Conservation (phyloP, 1,140 invertebrate species). For the Scaptodrosophila lebanonensis region DNA sequence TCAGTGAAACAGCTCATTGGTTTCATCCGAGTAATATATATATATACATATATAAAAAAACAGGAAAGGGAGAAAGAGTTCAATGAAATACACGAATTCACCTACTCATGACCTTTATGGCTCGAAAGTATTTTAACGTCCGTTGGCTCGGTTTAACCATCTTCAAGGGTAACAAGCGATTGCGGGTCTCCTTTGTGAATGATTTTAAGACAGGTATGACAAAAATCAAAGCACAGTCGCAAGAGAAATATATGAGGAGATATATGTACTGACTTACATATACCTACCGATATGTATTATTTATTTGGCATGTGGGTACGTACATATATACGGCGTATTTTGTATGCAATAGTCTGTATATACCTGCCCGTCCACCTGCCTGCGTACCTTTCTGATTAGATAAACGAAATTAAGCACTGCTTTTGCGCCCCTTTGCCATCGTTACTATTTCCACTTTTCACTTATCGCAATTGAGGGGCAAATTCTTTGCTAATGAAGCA, state of each 20-base stretch:
- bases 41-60: too few species aligned
- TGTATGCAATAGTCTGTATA: conserved; percentile 13
- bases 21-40: too few species aligned
- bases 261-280: too few species aligned
- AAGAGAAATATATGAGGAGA: too few species aligned
- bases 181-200: too few species aligned
- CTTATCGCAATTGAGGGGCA: conserved; percentile 42
- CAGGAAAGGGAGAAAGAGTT: too few species aligned
- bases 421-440: conserved; percentile 43
- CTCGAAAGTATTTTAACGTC: conserved; percentile 53
- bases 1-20: too few species aligned
- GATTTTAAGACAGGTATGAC: too few species aligned
- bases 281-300: too few species aligned
- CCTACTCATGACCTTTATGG: conserved; percentile 46
- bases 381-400: conserved; percentile 41
- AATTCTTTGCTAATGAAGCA: conserved; percentile 65
- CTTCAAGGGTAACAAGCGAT: not conserved
- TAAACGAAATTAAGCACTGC: conserved; percentile 47
- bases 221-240: conserved; percentile 17
- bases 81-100: conserved; percentile 29
- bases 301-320: too few species aligned
- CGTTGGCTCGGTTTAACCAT: conserved; percentile 56
- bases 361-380: too few species aligned
- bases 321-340: conserved; percentile 1
- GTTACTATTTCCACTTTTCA: conserved; percentile 32